These are phyloP conservation scores for Oscheius sp. DNA, from an alignment of 2,888 invertebrate species.

Conservation along the genomic window DNA sequence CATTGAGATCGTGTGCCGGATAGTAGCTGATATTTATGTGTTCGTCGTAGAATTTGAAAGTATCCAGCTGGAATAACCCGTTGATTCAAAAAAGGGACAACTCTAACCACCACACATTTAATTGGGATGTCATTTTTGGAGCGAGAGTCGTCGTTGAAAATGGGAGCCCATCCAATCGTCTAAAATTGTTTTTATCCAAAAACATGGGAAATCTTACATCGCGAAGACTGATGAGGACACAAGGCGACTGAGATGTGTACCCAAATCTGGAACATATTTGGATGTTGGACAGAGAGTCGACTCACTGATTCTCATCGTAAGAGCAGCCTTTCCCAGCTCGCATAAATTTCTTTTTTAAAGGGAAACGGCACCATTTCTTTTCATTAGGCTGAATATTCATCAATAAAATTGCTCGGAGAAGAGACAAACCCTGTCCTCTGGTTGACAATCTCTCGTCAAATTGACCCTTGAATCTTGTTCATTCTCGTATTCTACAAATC, in stretches of 20 bases:
- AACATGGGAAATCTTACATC: conserved; percentile 1
- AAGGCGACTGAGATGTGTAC: background rate
- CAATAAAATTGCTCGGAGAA: background rate
- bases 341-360: conserved; percentile 20
- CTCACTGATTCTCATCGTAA: conserved; percentile 19
- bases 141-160: background rate
- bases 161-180: conserved; percentile 16
- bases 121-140: conserved; percentile 10
- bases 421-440: conserved; percentile 12
- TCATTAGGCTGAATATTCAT: conserved; percentile 7
- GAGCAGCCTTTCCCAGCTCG: conserved; percentile 27
- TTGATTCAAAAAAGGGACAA: background rate
- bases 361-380: conserved; percentile 24
- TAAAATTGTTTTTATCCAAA: background rate
- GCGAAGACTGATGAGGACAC: conserved; percentile 9
- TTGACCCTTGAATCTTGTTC: conserved; percentile 19
- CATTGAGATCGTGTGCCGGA: conserved; percentile 19
- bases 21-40: conserved; percentile 18
- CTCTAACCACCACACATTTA: conserved; percentile 11
- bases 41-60: conserved; percentile 22
- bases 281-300: background rate
- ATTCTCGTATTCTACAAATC: conserved; percentile 9
- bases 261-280: conserved; percentile 9
- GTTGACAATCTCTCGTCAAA: conserved; percentile 1
- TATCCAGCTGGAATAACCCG: conserved; percentile 3